Percentiles rank a stretch among this genome's conserved stretches.
Conservation (phyloP, 2,113 vertebrate genomes). For the Capreolus pygargus region DNA sequence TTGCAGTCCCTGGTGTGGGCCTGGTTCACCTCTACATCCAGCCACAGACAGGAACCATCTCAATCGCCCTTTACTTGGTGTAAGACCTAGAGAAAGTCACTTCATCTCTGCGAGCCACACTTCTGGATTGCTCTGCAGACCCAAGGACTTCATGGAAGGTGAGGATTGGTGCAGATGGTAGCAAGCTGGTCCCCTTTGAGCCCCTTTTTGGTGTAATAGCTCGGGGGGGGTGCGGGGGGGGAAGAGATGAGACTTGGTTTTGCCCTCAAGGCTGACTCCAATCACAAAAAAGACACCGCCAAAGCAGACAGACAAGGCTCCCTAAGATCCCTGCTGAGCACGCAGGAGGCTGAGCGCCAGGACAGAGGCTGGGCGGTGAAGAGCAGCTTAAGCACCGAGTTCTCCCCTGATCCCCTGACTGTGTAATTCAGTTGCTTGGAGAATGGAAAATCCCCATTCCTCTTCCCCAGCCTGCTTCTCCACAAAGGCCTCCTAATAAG, state of each 20-base stretch:
- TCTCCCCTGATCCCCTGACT: constrained; percentile 47
- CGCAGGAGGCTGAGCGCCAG: neutral
- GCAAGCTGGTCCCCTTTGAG: neutral
- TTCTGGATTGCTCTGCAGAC: neutral
- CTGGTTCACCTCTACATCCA: neutral
- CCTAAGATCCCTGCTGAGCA: neutral
- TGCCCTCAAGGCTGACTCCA: neutral
- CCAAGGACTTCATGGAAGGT: neutral
- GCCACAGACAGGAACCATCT: neutral
- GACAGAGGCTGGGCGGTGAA: constrained; percentile 12
- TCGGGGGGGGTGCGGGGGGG: rapidly evolving
- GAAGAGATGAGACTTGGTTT: neutral
- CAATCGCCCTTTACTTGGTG: neutral
- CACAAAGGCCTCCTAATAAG: constrained; percentile 56
- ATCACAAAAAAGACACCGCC: constrained; percentile 1
- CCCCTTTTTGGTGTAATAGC: neutral
- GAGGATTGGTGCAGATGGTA: neutral
- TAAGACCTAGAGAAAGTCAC: neutral
- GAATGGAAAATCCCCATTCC: constrained; percentile 66
- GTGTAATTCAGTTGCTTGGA: constrained; percentile 67
- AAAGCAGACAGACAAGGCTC: neutral
- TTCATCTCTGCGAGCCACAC: neutral
- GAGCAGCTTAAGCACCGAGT: constrained; percentile 21
- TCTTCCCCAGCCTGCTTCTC: neutral
- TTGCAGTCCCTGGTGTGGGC: neutral